phyloP scores from a whole-genome alignment of 2,888 invertebrate species.

The Amblyteles armatorius region DNA sequence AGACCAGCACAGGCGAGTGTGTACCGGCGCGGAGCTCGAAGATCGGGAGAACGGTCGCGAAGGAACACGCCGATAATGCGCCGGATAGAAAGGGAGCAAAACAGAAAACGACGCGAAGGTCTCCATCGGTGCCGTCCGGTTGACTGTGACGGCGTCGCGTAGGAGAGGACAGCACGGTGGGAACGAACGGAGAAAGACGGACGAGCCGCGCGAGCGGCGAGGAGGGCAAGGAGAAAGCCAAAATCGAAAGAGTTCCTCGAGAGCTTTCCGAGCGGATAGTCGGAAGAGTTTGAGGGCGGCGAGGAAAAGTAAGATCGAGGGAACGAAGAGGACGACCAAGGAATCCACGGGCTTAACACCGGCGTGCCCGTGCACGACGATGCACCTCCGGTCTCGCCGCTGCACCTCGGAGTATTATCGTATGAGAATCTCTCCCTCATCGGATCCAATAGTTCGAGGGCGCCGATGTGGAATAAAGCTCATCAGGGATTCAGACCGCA shows the following conservation, averaged over 20 bases:
- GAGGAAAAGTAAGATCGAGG: conserved; percentile 33
- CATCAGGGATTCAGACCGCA: conserved; percentile 84
- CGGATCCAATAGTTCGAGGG: conserved; percentile 83
- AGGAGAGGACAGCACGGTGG: conserved; percentile 36
- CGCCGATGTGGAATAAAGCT: conserved; percentile 84
- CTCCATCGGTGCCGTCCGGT: conserved; percentile 40
- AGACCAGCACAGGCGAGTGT: conserved; percentile 25
- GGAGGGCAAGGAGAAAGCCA: conserved; percentile 55
- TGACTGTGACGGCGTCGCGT: conserved; percentile 41
- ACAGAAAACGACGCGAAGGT: conserved; percentile 35
- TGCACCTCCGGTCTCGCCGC: conserved; percentile 63
- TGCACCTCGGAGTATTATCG: conserved; percentile 80
- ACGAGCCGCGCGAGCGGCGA: conserved; percentile 6
- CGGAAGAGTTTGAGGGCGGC: conserved; percentile 49
- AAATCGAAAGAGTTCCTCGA: conserved; percentile 75
- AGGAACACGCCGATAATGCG: conserved; percentile 47
- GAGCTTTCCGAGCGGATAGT: conserved; percentile 74
- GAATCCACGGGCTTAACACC: conserved; percentile 52
- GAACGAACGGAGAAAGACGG: conserved; percentile 54
- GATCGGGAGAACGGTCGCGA: conserved; percentile 50
- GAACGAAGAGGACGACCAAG: conserved; percentile 43
- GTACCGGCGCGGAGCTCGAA: conserved; percentile 44
- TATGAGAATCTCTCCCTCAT: conserved; percentile 80
- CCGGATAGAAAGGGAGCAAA: not conserved
- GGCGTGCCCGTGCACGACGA: conserved; percentile 29